phyloP scores from a whole-genome alignment of 2,113 vertebrate genomes.

The Ceyx melanurus region DNA sequence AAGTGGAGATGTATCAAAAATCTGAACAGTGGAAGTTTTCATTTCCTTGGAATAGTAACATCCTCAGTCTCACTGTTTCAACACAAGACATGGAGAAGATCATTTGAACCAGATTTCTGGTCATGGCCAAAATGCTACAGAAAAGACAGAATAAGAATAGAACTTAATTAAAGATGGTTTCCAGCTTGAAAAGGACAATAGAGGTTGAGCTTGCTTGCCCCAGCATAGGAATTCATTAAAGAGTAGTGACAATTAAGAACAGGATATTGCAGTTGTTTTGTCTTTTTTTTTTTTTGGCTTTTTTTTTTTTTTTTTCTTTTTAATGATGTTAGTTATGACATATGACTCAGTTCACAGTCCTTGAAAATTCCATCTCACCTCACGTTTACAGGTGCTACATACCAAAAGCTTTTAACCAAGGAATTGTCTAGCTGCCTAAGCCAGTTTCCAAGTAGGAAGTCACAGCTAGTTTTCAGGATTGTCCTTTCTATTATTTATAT shows the following conservation, averaged over 20 bases:
- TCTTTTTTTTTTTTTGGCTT: too few species aligned
- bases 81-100: not conserved
- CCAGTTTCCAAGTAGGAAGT: not conserved
- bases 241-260: not conserved
- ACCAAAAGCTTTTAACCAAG: not conserved
- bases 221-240: not conserved
- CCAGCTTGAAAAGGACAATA: not conserved
- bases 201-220: not conserved
- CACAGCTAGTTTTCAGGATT: not conserved
- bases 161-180: not conserved
- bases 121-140: not conserved
- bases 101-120: not conserved
- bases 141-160: not conserved
- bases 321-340: not conserved
- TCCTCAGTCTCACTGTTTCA: not conserved
- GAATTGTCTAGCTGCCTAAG: not conserved
- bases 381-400: not conserved
- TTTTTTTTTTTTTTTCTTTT: not conserved
- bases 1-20: not conserved
- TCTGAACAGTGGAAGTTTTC: not conserved
- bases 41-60: not conserved
- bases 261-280: not conserved
- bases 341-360: not conserved
- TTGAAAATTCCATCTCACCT: not conserved
- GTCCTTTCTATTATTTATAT: not conserved